Conservation (phyloP, 2,888 invertebrate genomes). For the Melieria picta region DNA sequence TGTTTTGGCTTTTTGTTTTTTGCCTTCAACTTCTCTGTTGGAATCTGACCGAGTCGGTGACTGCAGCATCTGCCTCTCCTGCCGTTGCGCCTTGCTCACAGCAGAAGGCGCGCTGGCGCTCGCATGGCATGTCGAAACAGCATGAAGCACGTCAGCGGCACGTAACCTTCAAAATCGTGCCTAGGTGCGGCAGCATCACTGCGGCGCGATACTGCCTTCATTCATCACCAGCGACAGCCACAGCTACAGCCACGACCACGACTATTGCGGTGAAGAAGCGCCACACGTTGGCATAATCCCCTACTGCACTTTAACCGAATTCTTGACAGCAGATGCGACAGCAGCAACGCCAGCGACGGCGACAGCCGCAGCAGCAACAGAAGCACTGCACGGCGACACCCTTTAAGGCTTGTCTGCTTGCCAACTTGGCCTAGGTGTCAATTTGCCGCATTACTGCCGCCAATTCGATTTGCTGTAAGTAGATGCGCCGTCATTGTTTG, state of each 20-base stretch:
- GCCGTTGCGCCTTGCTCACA: conserved; percentile 1
- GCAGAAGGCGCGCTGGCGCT: conserved; percentile 27
- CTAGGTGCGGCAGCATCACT: conserved; percentile 44
- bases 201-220: conserved; percentile 25
- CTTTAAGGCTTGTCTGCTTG: background rate
- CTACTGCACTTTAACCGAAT: conserved; percentile 23
- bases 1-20: no score
- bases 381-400: conserved; percentile 9
- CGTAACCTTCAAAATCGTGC: conserved; percentile 52
- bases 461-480: no score
- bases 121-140: conserved; percentile 24
- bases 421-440: no score
- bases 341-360: conserved; percentile 1
- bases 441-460: no score
- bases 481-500: no score
- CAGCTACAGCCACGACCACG: conserved; percentile 5
- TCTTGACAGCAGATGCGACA: background rate
- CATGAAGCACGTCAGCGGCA: conserved; percentile 32
- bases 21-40: no score
- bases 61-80: background rate
- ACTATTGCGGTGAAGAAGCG: conserved; percentile 16
- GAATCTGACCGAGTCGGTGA: no score
- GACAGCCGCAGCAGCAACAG: conserved; percentile 13
- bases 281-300: conserved; percentile 21
- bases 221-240: conserved; percentile 24